Evolutionary conservation across 35 echinoderm and acorn worm genomes (phyloP).

Genomic region (Patiria miniata): DNA sequence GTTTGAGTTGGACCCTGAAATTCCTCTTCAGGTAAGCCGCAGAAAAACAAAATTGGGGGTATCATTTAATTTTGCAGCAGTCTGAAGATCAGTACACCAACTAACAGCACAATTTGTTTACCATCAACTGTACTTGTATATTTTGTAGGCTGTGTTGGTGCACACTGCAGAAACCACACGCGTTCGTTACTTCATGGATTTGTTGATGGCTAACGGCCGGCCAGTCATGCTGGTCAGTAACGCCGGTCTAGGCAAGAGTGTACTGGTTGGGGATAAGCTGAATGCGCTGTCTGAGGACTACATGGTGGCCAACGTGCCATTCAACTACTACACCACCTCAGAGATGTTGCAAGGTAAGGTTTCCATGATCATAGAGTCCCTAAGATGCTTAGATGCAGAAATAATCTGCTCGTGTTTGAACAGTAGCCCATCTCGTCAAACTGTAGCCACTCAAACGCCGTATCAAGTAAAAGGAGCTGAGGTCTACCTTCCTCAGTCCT

Average conservation of each 20-base stretch:
- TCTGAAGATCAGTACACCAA: too few relatives aligned
- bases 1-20: conserved; percentile 96
- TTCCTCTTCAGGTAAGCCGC: conserved; percentile 84
- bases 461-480: too few relatives aligned
- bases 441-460: too few relatives aligned
- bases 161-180: conserved; percentile 94
- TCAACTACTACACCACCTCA: conserved; percentile 99
- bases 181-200: conserved; percentile 83
- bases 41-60: too few relatives aligned
- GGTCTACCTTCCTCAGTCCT: too few relatives aligned
- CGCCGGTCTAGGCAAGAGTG: conserved; percentile 97
- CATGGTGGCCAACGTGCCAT: conserved; percentile 98
- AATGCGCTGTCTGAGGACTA: conserved; percentile 72
- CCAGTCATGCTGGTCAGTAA: conserved; percentile 97
- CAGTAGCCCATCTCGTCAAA: too few relatives aligned
- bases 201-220: conserved; percentile 90
- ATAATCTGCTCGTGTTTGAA: too few relatives aligned
- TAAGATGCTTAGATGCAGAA: too few relatives aligned
- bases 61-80: too few relatives aligned
- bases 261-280: conserved; percentile 90
- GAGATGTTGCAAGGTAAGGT: conserved; percentile 93
- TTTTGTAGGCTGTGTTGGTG: conserved; percentile 85
- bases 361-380: too few relatives aligned
- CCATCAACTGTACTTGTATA: too few relatives aligned
- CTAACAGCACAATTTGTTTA: too few relatives aligned